A percentile compares a stretch with the other conserved stretches of the same genome.
Conservation (phyloP, 2,113 vertebrate species). For the Chlorodrepanis virens region DNA sequence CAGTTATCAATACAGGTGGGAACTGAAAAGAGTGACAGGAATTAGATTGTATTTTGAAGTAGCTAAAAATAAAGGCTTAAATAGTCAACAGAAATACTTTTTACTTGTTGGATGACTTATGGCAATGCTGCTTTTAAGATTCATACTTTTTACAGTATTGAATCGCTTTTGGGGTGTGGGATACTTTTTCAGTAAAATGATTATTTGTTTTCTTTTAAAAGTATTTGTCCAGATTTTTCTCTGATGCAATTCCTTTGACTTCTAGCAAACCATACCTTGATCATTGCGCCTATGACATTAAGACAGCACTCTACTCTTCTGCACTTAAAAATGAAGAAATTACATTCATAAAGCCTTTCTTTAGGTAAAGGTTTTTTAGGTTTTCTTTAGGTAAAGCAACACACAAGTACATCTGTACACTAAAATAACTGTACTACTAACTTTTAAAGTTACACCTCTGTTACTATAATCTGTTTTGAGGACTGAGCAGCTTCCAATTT, state of each 20-base stretch:
- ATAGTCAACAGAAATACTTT: background rate
- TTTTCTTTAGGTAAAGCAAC: background rate
- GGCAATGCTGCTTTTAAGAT: background rate
- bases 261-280: background rate
- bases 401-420: background rate
- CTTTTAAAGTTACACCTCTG: background rate
- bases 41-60: background rate
- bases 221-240: background rate
- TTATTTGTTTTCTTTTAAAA: background rate
- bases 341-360: background rate
- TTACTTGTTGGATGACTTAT: background rate
- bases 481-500: background rate
- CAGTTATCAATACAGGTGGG: background rate
- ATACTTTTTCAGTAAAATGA: background rate
- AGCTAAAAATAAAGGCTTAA: slow-evolving; percentile 14
- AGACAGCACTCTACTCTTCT: background rate
- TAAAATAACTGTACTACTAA: background rate
- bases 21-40: slow-evolving; percentile 22
- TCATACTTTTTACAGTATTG: background rate
- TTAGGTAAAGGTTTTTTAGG: too few species aligned
- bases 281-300: background rate
- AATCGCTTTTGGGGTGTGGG: background rate
- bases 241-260: background rate
- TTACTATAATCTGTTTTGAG: background rate
- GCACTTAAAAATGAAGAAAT: background rate